Evolutionary conservation across 1,140 invertebrate species (phyloP), one percentile per base, ranked within the genome.

Genomic region (Branchinecta lynchi): DNA sequence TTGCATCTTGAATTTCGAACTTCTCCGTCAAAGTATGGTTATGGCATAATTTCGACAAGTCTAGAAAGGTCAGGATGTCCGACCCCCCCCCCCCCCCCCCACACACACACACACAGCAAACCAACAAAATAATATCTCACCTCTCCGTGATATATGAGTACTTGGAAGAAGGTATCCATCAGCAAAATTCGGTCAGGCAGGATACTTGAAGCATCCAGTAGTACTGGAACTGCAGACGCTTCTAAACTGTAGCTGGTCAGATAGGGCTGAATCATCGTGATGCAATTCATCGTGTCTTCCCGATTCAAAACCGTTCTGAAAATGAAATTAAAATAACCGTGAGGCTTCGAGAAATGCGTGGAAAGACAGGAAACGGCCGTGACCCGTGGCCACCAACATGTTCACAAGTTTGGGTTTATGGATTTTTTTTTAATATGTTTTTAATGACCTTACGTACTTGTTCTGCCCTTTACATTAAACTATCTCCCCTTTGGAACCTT

Each of bases 121-220:
- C n/a, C n/a, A n/a, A n/a, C 32, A 32, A 32, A 32, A 32, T 3
- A 32, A 32, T 21, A 44, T 68, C 76, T 78, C 79, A 93, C 91
- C 84, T 98, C 95, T 81, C 97, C 97, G 77, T 98, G 94, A 80
- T 97, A 99, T 75, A 99, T 99, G 21, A 99, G 86, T 76, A 99
- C 96, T 78, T 99, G 96, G 86, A 99, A 99, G 81, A 99, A 99
- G 7, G 96, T 99, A 78, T 99, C 97, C 94, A 99, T 97, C 15
- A 99, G 84, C 7, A 99, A 82, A 76, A 99, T 99, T 72, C 92
- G 84, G 77, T 99, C 96, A 0, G 94, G 87, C 77, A 96, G 92
- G 76, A 99, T 98, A 72, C 93, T 97, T 15, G 91, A 94, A 0
- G 96, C 96, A 77, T 99, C 97, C 43, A 99, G 80, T 45, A 98